These are phyloP conservation scores for Podotricha telesiphe DNA, from an alignment of 2,888 invertebrate genomes.

Conservation along the genomic window DNA sequence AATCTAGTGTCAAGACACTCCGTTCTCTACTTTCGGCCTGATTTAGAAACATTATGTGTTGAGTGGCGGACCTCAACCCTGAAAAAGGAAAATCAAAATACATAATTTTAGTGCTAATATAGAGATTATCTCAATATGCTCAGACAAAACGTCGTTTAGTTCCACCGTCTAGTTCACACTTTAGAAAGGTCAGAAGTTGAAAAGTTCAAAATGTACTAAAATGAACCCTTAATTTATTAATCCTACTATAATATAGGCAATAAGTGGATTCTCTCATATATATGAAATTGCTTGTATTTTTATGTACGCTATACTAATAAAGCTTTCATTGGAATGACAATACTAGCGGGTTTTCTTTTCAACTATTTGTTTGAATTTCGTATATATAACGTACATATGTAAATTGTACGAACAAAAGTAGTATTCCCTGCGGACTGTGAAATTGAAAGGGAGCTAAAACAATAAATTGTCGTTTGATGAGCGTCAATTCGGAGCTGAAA, in stretches of 20 bases:
- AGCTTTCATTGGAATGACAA: conserved; percentile 5
- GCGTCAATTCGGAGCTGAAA: conserved; percentile 57
- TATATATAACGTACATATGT: neutral
- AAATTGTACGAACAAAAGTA: conserved; percentile 1
- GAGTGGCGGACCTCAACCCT: no score
- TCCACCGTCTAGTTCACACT: neutral
- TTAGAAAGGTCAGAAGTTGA: no score
- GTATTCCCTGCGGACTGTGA: conserved; percentile 21
- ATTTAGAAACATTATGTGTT: no score
- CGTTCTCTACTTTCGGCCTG: no score
- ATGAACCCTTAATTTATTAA: no score
- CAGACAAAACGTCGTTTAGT: no score
- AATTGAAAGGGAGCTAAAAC: conserved; percentile 42
- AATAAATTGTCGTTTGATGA: conserved; percentile 61
- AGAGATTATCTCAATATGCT: no score
- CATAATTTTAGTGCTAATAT: neutral
- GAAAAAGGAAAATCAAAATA: neutral
- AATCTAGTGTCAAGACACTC: no score
- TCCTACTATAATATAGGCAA: no score
- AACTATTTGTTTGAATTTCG: conserved; percentile 10
- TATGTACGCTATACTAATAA: conserved; percentile 1
- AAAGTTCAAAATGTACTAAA: no score
- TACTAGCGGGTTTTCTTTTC: conserved; percentile 12
- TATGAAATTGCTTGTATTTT: neutral
- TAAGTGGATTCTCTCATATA: neutral